A percentile compares a stretch with the other conserved stretches of the same genome.
These are phyloP conservation scores for Junco hyemalis DNA, from an alignment of 2,113 vertebrate genomes.

Conservation along the genomic window DNA sequence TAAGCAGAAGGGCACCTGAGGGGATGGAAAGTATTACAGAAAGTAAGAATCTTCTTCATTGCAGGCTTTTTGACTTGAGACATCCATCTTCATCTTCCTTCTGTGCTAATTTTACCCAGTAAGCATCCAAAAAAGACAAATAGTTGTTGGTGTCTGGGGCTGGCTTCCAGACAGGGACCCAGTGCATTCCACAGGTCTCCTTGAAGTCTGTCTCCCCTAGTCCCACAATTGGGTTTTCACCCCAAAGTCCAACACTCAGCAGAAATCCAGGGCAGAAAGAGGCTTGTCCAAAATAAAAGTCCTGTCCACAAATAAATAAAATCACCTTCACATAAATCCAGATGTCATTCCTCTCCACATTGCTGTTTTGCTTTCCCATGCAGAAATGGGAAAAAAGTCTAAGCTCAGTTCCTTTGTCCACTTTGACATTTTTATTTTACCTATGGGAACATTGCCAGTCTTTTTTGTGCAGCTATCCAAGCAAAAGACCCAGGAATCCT, in stretches of 20 bases:
- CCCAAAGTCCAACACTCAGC: neutral
- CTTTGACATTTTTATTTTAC: neutral
- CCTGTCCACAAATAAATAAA: neutral
- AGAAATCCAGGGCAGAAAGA: neutral
- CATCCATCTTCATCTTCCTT: neutral
- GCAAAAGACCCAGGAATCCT: neutral
- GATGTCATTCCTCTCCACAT: neutral
- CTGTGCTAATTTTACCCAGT: neutral
- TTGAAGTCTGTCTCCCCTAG: neutral
- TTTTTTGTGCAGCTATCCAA: neutral
- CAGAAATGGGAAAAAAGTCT: neutral
- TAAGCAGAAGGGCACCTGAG: neutral
- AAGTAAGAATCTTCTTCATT: neutral
- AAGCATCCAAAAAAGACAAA: neutral
- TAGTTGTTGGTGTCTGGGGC: neutral
- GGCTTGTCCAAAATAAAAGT: neutral
- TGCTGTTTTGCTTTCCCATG: neutral
- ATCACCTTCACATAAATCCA: neutral
- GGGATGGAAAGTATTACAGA: neutral
- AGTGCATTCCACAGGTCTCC: neutral
- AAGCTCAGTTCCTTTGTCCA: neutral
- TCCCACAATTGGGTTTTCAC: neutral
- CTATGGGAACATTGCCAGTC: neutral
- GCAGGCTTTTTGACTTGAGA: neutral
- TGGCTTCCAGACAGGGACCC: neutral